Evolutionary conservation across 2,113 vertebrate genomes (phyloP).

Genomic region (Dascyllus trimaculatus): DNA sequence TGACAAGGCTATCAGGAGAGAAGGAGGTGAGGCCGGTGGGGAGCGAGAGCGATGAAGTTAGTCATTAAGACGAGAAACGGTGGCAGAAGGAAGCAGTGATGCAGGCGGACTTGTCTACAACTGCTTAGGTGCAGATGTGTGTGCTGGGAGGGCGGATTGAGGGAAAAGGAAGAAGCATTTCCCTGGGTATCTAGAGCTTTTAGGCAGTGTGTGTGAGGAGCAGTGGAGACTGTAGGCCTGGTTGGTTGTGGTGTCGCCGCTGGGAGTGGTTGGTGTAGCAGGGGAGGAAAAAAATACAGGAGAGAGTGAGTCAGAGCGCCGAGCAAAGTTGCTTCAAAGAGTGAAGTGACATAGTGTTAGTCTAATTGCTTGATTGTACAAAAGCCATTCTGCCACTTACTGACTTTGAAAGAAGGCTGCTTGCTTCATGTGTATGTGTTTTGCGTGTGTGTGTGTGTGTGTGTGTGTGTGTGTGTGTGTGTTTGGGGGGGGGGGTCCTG

Average conservation of each 20-base stretch:
- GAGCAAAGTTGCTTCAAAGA: slow-evolving; percentile 46
- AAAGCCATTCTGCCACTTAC: slow-evolving; percentile 69
- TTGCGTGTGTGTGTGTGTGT: slow-evolving; percentile 13
- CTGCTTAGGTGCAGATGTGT: slow-evolving; percentile 34
- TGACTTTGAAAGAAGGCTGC: slow-evolving; percentile 47
- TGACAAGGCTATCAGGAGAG: slow-evolving; percentile 61
- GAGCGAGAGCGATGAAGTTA: slow-evolving; percentile 54
- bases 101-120: slow-evolving; percentile 18
- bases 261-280: slow-evolving; percentile 31
- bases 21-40: slow-evolving; percentile 40
- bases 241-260: slow-evolving; percentile 26
- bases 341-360: slow-evolving; percentile 52
- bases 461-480: slow-evolving; percentile 1
- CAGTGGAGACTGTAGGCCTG: slow-evolving; percentile 16
- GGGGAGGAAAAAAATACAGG: slow-evolving; percentile 2
- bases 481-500: slow-evolving; percentile 23
- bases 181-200: slow-evolving; percentile 71
- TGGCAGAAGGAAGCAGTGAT: slow-evolving; percentile 18
- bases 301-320: slow-evolving; percentile 33
- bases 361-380: slow-evolving; percentile 80
- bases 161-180: slow-evolving; percentile 46
- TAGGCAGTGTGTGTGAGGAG: slow-evolving; percentile 59
- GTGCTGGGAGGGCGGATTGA: slow-evolving; percentile 36
- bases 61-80: slow-evolving; percentile 58
- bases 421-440: not conserved